A percentile compares a stretch with the other conserved stretches of the same genome.
phyloP scores from a whole-genome alignment of 2,888 invertebrate species.

The Cephonodes hylas region DNA sequence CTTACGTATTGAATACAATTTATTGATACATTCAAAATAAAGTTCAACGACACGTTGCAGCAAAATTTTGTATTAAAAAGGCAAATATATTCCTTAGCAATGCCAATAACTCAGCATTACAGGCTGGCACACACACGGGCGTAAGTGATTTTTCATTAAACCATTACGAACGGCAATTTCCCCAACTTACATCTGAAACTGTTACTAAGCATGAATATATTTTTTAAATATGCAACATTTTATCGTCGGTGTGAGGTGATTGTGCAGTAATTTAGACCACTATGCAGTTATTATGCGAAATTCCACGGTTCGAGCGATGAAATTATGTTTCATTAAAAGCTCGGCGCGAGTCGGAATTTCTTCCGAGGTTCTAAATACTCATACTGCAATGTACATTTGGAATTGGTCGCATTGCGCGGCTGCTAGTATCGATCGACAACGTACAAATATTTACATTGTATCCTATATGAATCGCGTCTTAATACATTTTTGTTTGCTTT shows the following conservation, averaged over 20 bases:
- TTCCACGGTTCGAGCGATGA: conserved; percentile 1
- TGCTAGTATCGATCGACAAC: not conserved
- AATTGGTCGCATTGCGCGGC: not conserved
- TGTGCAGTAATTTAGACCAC: conserved; percentile 9
- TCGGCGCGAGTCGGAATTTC: not conserved
- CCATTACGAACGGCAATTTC: not conserved
- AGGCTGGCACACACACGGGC: not conserved
- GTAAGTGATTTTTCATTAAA: not conserved
- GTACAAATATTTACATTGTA: not conserved
- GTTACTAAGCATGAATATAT: conserved; percentile 4
- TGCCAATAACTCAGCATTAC: not conserved
- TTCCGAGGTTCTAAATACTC: not conserved
- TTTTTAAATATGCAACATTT: not conserved
- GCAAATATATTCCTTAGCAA: not conserved
- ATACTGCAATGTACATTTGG: not conserved
- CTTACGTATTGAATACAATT: too few relatives aligned
- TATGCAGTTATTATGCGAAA: conserved; percentile 10
- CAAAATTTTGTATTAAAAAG: not conserved
- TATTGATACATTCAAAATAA: too few relatives aligned
- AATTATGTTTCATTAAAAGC: conserved; percentile 13
- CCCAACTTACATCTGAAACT: not conserved
- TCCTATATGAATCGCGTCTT: not conserved
- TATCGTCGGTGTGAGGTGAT: not conserved
- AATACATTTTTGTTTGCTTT: too few relatives aligned
- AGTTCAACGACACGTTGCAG: not conserved